Evolutionary conservation across 1,140 invertebrate species (phyloP).

Genomic region (Hylyphantes graminicola): DNA sequence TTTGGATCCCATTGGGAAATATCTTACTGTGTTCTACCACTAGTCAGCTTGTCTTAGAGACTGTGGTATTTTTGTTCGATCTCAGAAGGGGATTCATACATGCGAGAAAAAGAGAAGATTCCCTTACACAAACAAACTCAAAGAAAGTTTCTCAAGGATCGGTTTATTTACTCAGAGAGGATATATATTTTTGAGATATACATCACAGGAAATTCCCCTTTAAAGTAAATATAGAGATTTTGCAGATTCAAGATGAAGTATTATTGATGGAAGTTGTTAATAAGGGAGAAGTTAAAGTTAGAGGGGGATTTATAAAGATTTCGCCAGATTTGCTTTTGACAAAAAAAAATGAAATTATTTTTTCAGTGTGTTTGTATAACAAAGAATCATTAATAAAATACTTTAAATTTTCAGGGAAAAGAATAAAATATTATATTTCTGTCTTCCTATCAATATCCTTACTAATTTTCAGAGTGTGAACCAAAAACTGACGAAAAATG

Average conservation of each 20-base stretch:
- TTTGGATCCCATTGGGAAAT: conserved; percentile 5
- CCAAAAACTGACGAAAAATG: not conserved
- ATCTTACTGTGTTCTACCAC: not conserved
- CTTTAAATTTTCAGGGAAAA: no score
- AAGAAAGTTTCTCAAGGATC: not conserved
- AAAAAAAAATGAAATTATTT: no score
- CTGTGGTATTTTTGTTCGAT: not conserved
- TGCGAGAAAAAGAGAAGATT: not conserved
- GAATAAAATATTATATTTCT: no score
- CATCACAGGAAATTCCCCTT: not conserved
- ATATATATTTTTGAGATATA: not conserved
- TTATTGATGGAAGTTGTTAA: no score
- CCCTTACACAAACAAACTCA: not conserved
- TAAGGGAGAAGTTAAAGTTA: no score
- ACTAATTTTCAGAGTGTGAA: not conserved
- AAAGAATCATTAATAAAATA: no score
- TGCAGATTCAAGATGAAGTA: no score
- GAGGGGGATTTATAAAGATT: no score
- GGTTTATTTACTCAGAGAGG: not conserved
- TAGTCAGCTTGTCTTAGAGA: not conserved
- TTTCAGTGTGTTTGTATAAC: no score
- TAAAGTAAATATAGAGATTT: no score
- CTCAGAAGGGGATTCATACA: not conserved
- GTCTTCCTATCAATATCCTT: not conserved
- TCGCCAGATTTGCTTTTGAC: no score